Percentiles rank a stretch among this genome's conserved stretches.
Conservation (phyloP, 2,113 vertebrate genomes). For the Paratilapia polleni region DNA sequence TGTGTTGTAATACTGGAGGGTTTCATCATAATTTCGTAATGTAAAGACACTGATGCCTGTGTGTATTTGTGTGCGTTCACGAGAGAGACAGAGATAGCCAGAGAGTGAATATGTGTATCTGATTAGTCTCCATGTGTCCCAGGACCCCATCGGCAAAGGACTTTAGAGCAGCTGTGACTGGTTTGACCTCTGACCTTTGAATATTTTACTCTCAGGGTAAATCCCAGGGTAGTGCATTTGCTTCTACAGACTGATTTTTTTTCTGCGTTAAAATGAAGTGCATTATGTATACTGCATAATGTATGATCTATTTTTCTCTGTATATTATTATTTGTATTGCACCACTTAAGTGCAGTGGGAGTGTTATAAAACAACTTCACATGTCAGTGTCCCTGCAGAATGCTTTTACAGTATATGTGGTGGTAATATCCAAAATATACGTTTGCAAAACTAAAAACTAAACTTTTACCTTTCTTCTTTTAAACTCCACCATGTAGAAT, state of each 20-base stretch:
- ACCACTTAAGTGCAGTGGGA: not conserved
- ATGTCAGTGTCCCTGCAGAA: not conserved
- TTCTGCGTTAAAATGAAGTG: not conserved
- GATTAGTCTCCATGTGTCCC: slow-evolving; percentile 49
- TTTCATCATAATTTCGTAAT: slow-evolving; percentile 4
- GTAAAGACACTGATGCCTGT: not conserved
- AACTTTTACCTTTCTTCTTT: slow-evolving; percentile 37
- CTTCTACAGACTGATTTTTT: slow-evolving; percentile 28
- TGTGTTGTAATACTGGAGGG: slow-evolving; percentile 4
- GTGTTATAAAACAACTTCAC: slow-evolving; percentile 8
- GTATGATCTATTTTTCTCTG: not conserved
- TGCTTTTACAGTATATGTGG: not conserved
- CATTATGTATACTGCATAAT: not conserved
- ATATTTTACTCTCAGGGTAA: slow-evolving; percentile 53
- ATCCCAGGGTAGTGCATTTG: slow-evolving; percentile 26
- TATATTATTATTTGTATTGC: not conserved
- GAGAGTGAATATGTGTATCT: slow-evolving; percentile 34
- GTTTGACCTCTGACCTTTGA: slow-evolving; percentile 63
- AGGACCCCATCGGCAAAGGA: slow-evolving; percentile 35
- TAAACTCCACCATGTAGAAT: slow-evolving; percentile 20
- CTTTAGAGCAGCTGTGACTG: slow-evolving; percentile 71
- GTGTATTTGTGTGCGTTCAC: slow-evolving; percentile 22
- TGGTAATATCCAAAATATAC: not conserved
- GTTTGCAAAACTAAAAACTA: not conserved
- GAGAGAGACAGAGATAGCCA: not conserved